Evolutionary conservation across 2,888 invertebrate genomes (phyloP), one percentile per base, ranked within the genome.

Genomic region (Brachylomia viminalis): DNA sequence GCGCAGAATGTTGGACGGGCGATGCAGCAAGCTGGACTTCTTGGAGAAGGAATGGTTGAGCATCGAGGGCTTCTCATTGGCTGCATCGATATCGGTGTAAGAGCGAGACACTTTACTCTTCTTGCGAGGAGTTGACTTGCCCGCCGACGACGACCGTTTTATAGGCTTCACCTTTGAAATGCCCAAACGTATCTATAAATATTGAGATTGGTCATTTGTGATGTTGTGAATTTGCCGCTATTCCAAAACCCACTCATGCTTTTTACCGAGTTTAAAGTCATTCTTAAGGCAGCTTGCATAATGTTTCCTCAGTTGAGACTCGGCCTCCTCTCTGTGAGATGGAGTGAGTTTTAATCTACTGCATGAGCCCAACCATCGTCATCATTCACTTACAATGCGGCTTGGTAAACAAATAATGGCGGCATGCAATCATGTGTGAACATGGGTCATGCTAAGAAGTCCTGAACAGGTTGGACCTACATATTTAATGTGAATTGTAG

Each of bases 1-100:
- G 95, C 97, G 97, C 86, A 97, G 94, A 75, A 98, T 97, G 88
- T 97, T 97, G 17, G 97, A 97, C 0, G 98, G 98, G 83, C 98
- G 97, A 88, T 98, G 97, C 86, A 98, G 94, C 87, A 98, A 88
- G 77, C 96, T 97, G 75, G 97, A 96, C 85, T 96, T 95, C 93
- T 96, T 97, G 77, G 95, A 95, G 94, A 97, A 97, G 13, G 97
- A 97, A 82, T 96, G 96, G 86, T 97, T 97, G 90, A 97, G 93
- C 92, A 97, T 96, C 0, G 97, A 96, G 0, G 97, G 97, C 92
- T 95, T 96, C 88, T 97, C 97, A 88, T 95, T 94, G 68, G 95
- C 92, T 83, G 95, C 91, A 64, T 95, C 95, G 2, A 94, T 87
- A 89, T 97, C 97, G 17, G 95, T 94, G 92, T 90, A 94, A 1